phyloP scores from a whole-genome alignment of 1,140 invertebrate genomes.

The Thaumatotibia leucotreta region DNA sequence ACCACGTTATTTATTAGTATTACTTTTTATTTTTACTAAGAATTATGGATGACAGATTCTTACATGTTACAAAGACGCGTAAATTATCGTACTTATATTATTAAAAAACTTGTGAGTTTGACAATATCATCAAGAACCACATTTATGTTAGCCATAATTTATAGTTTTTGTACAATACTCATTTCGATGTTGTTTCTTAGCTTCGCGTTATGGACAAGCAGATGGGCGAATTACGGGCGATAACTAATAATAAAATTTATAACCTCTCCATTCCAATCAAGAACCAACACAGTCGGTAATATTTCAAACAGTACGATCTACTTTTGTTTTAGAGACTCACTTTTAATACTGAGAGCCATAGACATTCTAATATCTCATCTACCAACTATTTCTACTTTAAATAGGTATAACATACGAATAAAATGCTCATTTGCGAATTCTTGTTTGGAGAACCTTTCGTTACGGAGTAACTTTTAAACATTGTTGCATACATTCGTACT shows the following conservation, averaged over 20 bases:
- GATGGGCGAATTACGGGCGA: conserved; percentile 10
- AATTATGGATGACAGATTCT: no score
- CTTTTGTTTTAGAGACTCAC: background rate
- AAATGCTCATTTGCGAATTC: no score
- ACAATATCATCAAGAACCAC: background rate
- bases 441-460: no score
- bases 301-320: background rate
- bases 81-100: no score
- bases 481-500: no score
- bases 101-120: background rate
- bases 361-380: no score
- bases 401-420: background rate
- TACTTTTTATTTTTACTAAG: no score
- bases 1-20: no score
- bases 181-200: conserved; percentile 2
- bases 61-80: no score
- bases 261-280: conserved; percentile 13
- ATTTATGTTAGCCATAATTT: background rate
- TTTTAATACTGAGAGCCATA: background rate
- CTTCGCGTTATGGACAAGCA: background rate
- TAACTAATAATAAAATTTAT: conserved; percentile 16
- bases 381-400: no score
- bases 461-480: no score
- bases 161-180: conserved; percentile 1
- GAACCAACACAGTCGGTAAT: background rate